phyloP scores from a whole-genome alignment of 2,888 invertebrate species.

The Podotricha telesiphe region DNA sequence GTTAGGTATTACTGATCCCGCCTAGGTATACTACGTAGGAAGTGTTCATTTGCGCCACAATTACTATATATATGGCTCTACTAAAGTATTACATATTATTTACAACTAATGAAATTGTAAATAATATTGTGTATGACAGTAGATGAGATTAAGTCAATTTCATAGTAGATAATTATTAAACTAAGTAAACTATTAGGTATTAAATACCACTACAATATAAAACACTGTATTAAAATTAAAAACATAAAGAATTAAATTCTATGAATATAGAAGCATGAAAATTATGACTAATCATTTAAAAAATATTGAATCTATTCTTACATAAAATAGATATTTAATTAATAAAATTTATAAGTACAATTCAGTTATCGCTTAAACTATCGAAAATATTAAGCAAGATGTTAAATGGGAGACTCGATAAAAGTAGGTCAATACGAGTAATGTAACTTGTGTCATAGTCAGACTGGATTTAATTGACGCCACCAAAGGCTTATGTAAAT shows the following conservation, averaged over 20 bases:
- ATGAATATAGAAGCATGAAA: too few species aligned
- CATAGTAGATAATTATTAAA: too few species aligned
- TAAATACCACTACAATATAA: too few species aligned
- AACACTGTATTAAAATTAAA: too few species aligned
- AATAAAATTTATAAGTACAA: neutral
- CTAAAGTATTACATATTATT: neutral
- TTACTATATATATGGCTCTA: neutral
- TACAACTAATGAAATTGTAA: neutral
- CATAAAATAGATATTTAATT: too few species aligned
- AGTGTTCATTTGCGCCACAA: neutral
- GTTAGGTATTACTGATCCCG: neutral
- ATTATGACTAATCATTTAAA: too few species aligned
- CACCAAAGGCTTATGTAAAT: conserved; percentile 66
- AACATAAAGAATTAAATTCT: too few species aligned
- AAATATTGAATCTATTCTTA: too few species aligned
- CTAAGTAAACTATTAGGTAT: too few species aligned
- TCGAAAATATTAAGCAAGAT: conserved; percentile 13
- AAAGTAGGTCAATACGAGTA: conserved; percentile 36
- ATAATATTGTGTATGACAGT: neutral
- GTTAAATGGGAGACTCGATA: conserved; percentile 17
- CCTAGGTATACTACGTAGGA: neutral
- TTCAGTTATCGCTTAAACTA: neutral
- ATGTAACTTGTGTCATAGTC: conserved; percentile 46
- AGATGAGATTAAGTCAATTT: too few species aligned
- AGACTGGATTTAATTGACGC: conserved; percentile 51